Evolutionary conservation across 2,797 vertebrate genomes (phyloP), one percentile per base, ranked within the genome.

Genomic region (Galagoides demidoff): DNA sequence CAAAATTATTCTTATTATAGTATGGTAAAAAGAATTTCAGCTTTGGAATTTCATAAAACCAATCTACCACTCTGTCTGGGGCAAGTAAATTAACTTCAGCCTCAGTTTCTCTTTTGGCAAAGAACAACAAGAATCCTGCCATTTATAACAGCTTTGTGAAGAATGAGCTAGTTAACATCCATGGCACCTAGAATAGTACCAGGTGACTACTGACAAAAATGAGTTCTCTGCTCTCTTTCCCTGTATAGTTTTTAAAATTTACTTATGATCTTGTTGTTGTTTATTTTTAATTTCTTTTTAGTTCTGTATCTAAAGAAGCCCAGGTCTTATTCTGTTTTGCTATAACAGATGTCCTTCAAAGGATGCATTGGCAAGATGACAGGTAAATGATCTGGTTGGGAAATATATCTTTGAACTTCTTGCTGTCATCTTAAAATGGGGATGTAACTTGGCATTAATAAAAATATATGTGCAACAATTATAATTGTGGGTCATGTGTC

Each of bases 11-110:
- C 43, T 94, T 68, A 7, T 8, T 22, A 63, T 17, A 14, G 14
- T 84, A 7, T 22, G 19, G 20, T 10, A 1, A 78, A 85, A 96
- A 49, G 4, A 88, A 66, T 16, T 31, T 57, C 20, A 57, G 17
- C n/a, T 81, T 78, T 71, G 11, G 39, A 95, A 93, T 22, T 85
- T 82, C 19, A 63, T 89, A 68, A 90, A 91, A 12, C 45, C 81
- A 7, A 87, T 68, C 91, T 81, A 16, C 29, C 29, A 5, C 90
- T 23, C n/a, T 73, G 1, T 61, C 45, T 25, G 12, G 0, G 1
- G 17, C 45, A 73, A 49, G 7, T 23, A 71, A 90, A 4, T 89
- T 91, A 66, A 71, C 55, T 78, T 43, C 7, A 85, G 63, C 34
- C 37, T 92, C 27, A 37, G 9, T 81, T 77, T 90, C 4, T 95